Base-by-base conservation (phyloP, 2,888 invertebrate genomes). In the Athripsodes cinereus region DNA sequence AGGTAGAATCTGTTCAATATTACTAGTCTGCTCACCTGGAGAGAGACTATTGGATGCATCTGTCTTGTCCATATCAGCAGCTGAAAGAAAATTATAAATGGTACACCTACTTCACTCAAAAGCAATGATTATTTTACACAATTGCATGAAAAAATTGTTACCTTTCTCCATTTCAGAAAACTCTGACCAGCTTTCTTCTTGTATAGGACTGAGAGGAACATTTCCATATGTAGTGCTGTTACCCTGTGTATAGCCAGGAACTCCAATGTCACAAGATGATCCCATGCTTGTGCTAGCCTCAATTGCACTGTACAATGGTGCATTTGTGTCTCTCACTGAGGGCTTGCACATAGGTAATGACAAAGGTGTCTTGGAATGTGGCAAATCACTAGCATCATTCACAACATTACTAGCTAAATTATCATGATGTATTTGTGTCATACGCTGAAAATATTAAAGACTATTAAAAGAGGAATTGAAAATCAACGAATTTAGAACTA, bases 151-250 rank as follows among this genome's bases (percentile, higher is more conserved):
- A 20, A 20, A n/a, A n/a, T n/a, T n/a, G n/a, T 44, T 61, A 61
- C 61, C 58, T 62, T 58, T 64, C 34, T 57, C 57, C 22, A 59
- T 52, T 22, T 62, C 62, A 6, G 60, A 61, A 20, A 63, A 61
- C 52, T 68, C 71, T 48, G 65, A 66, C 53, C 65, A 67, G 35
- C 78, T 75, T 69, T 84, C 84, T 67, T 84, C 84, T 21, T 81
- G 71, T 57, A 84, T 84, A 1, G 84, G 83, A 52, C 83, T 83
- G 16, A 84, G 66, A 1, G 81, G 81, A 5, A 63, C 57, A 1
- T 79, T 76, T 19, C 81, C 80, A 64, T 80, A 82, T 19, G 78
- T 72, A 64, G 81, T 81, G 49, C 68, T 69, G 46, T 58, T 55
- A 1, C 58, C 55, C 13, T 46, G 52, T 40, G 59, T 62, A 13